Evolutionary conservation across 2,113 vertebrate species (phyloP), one percentile per base, ranked within the genome.

Genomic region (Melanerpes aurifrons): DNA sequence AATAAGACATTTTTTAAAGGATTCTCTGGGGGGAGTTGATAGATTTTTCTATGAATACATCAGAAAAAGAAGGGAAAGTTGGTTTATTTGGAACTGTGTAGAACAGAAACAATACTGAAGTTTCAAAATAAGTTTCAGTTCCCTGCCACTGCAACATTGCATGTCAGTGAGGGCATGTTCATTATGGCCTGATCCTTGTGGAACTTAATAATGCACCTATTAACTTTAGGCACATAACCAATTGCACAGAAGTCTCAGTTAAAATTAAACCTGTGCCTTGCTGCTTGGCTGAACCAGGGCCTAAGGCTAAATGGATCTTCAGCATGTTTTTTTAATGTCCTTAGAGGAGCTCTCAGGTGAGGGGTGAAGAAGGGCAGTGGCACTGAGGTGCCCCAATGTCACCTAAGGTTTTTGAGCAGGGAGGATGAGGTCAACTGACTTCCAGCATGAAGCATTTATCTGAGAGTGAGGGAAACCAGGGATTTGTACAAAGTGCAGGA

Each of bases 261-360:
- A 85, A 89, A 96, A 87, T 89, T 79, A 73, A 92, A 76, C 56
- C 31, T 9, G 6, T 82, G 56, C 37, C 73, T 89, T 0, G 0
- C 15, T 73, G 71, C 63, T 79, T 22, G 77, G 37, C 18, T 43
- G 17, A 82, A 31, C n/a, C 3, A 26, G 50, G 29, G 78, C 81
- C 84, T 62, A 28, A 62, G 71, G 81, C 84, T 82, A 71, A 22
- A 56, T 25, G 31, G 37, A 70, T 50, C 50, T 25, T 50, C 58
- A 40, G 40, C 40, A 40, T 40, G 40, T 7, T n/a, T 76, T 32
- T 50, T 59, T 28, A 62, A 56, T 59, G 31, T 5, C 62, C 62
- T 37, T 59, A 21, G 40, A 35, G 48, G 31, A 83, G 48, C 18
- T 0, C 0, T 35, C 0, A 0, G 1, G 15, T 13, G n/a, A 67